Base-by-base conservation (phyloP, 2,888 invertebrate genomes). In the Acleris cristana region DNA sequence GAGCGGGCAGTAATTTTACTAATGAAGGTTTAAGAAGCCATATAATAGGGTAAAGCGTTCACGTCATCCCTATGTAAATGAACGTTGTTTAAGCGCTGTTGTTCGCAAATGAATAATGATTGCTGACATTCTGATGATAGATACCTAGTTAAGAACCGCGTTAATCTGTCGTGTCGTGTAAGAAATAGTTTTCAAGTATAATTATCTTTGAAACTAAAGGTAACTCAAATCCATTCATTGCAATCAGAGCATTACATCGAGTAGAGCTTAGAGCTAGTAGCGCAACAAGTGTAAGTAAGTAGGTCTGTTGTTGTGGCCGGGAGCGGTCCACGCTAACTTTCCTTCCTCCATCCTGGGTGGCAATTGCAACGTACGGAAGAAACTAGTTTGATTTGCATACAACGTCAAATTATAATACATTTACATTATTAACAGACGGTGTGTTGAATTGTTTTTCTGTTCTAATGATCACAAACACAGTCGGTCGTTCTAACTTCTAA, bases 261-360 rank as follows among this genome's bases (percentile, higher is more conserved):
- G 40, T 14, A 12, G 40, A 40, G 54, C 59, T 53, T 60, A 51
- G 49, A 65, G 60, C 44, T 55, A 60, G 52, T 56, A 51, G 61
- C 56, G 61, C 66, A 62, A 62, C 66, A 67, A 57, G 62, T 67
- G 62, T 53, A 57, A 57, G 53, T 45, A 63, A 10, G n/a, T 21
- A 51, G 21, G 26, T 26, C 21, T 45, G 21, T 48, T 26, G 58
- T 58, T 44, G 26, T 77, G 76, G 74, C 80, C 71, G 72, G 70
- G 66, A 72, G 71, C 65, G 74, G 69, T 68, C 71, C 70, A 72
- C 71, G 54, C 51, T 62, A 76, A 78, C 80, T 80, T 80, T 82
- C 79, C 79, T 80, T 75, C 77, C 77, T 79, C 72, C 70, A 71
- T 73, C 52, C 51, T 40, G 26, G 34, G 21, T 21, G 34, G 45